phyloP scores from a whole-genome alignment of 2,113 vertebrate genomes.

The Columba janthina region DNA sequence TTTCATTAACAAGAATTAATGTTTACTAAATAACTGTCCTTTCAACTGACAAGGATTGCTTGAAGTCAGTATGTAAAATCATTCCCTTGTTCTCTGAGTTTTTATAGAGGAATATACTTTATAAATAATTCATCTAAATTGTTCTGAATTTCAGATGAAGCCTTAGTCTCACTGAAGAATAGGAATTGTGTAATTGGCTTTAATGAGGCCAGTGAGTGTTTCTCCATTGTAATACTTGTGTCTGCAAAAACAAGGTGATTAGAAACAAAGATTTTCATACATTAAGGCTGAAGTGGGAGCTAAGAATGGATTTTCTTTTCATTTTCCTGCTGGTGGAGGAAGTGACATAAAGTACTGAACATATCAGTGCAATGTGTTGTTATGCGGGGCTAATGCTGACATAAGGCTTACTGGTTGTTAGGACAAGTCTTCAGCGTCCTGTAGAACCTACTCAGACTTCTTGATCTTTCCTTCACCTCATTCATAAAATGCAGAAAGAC shows the following conservation, averaged over 20 bases:
- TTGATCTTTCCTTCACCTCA: background rate
- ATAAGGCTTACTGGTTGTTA: background rate
- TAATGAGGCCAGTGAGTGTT: background rate
- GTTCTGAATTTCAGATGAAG: background rate
- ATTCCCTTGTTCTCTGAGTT: background rate
- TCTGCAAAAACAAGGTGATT: background rate
- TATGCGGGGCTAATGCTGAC: accelerated
- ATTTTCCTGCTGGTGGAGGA: background rate
- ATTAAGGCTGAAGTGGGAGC: background rate
- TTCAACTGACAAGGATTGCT: background rate
- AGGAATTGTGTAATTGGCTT: background rate
- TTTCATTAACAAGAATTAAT: background rate
- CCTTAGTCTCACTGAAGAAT: no score
- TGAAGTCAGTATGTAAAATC: background rate
- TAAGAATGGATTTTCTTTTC: background rate
- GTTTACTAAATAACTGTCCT: background rate
- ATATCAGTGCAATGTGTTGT: background rate
- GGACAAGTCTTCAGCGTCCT: background rate
- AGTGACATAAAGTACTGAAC: background rate
- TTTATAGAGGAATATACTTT: background rate
- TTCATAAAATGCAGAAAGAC: background rate
- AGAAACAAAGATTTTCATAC: background rate
- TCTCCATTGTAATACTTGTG: background rate
- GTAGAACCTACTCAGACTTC: background rate
- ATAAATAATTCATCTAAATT: background rate